Percentiles rank a stretch among this genome's conserved stretches.
Evolutionary conservation across 2,113 vertebrate genomes (phyloP).

Genomic region (Patagioenas fasciata): DNA sequence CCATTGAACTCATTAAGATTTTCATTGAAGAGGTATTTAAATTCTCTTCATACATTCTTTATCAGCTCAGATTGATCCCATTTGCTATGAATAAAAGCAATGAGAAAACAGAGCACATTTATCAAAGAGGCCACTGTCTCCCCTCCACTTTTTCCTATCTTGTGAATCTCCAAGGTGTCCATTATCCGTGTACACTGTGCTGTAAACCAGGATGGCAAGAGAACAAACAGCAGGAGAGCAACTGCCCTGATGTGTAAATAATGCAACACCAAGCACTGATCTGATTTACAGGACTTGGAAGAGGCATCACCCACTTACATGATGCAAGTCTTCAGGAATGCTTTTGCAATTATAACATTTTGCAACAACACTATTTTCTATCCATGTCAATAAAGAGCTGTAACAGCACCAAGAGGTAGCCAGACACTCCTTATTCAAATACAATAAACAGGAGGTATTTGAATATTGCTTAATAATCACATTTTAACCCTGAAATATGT

Average conservation of each 20-base stretch:
- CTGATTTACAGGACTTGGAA: slow-evolving; percentile 4
- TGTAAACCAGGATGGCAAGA: neutral
- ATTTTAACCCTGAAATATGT: neutral
- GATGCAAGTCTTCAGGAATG: slow-evolving; percentile 23
- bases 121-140: neutral
- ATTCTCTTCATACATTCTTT: neutral
- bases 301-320: neutral
- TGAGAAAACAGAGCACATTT: neutral
- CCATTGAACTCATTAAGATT: neutral
- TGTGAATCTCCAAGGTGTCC: neutral
- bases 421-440: slow-evolving; percentile 44
- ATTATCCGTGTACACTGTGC: neutral
- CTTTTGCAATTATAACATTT: slow-evolving; percentile 5
- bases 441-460: neutral
- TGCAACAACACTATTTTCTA: slow-evolving; percentile 9
- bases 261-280: slow-evolving; percentile 10
- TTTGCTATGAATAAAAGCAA: neutral
- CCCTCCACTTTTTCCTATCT: neutral
- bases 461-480: neutral
- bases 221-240: neutral
- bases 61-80: neutral
- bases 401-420: neutral
- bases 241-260: neutral
- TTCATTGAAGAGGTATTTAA: neutral
- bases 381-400: neutral